phyloP scores from a whole-genome alignment of 2,888 invertebrate species.

The Phyllotreta striolata region DNA sequence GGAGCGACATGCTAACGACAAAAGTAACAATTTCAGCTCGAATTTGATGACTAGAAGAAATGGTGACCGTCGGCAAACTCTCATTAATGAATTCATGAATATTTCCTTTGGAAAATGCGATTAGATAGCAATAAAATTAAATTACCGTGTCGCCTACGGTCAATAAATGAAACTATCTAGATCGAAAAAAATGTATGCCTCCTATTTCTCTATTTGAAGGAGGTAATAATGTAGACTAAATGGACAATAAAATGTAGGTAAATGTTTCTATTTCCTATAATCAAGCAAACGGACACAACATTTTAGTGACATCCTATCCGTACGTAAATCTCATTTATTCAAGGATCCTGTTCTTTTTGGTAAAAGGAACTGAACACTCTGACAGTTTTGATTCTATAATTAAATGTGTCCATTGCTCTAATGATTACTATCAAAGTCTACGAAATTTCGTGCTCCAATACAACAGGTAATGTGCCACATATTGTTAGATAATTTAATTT shows the following conservation, averaged over 20 bases:
- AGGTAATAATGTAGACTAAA: slow-evolving; percentile 36
- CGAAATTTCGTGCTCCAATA: slow-evolving; percentile 49
- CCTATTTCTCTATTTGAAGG: slow-evolving; percentile 27
- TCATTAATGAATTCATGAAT: neutral
- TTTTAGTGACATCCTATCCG: neutral
- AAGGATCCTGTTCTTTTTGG: neutral
- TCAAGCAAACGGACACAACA: slow-evolving; percentile 39
- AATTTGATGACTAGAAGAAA: slow-evolving; percentile 18
- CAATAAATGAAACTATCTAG: slow-evolving; percentile 17
- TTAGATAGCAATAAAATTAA: slow-evolving; percentile 17
- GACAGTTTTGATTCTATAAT: slow-evolving; percentile 6
- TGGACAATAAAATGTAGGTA: slow-evolving; percentile 32
- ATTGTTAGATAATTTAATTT: slow-evolving; percentile 43
- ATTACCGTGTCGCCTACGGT: slow-evolving; percentile 23
- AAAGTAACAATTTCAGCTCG: slow-evolving; percentile 29
- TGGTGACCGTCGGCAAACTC: slow-evolving; percentile 26
- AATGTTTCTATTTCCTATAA: slow-evolving; percentile 34
- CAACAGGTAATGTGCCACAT: slow-evolving; percentile 49
- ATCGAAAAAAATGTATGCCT: slow-evolving; percentile 21
- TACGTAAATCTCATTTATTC: neutral
- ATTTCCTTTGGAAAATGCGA: neutral
- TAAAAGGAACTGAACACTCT: slow-evolving; percentile 5
- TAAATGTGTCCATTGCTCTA: slow-evolving; percentile 36
- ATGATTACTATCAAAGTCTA: slow-evolving; percentile 37
- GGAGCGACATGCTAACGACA: slow-evolving; percentile 44